These are phyloP conservation scores for Mycalesis mineus DNA, from an alignment of 2,888 invertebrate genomes.

Conservation along the genomic window DNA sequence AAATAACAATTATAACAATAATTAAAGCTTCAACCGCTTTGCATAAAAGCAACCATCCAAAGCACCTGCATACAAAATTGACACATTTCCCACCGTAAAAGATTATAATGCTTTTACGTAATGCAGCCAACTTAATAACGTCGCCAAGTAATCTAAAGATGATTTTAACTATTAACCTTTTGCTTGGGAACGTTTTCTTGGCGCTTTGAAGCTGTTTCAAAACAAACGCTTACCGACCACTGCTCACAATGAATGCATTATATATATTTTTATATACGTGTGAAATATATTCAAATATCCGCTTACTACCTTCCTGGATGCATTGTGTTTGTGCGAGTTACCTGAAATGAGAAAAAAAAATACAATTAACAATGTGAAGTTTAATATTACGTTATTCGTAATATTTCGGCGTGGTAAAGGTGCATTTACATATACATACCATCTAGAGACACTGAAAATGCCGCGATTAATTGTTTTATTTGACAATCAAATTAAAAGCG, in stretches of 20 bases:
- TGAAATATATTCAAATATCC: constrained; percentile 32
- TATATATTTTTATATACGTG: constrained; percentile 33
- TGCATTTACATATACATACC: not conserved
- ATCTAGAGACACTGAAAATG: no score
- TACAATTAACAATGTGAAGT: constrained; percentile 16
- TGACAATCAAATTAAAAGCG: no score
- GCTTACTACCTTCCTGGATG: constrained; percentile 25
- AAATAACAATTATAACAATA: no score
- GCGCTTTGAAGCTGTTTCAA: constrained; percentile 42
- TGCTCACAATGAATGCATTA: constrained; percentile 26
- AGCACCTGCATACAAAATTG: constrained; percentile 17
- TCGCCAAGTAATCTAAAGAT: constrained; percentile 33
- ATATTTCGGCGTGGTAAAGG: not conserved
- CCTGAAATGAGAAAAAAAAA: constrained; percentile 27
- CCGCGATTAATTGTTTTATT: no score
- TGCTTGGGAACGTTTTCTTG: constrained; percentile 50
- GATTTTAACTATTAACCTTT: constrained; percentile 62
- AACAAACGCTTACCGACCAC: constrained; percentile 34
- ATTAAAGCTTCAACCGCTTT: constrained; percentile 7
- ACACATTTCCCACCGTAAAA: constrained; percentile 30
- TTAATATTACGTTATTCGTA: constrained; percentile 4
- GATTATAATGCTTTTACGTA: constrained; percentile 28
- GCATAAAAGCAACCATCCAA: constrained; percentile 9
- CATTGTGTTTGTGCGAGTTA: constrained; percentile 21
- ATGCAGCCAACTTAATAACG: constrained; percentile 31